phyloP scores from a whole-genome alignment of 1,140 invertebrate genomes.

The Ganaspis sp. region DNA sequence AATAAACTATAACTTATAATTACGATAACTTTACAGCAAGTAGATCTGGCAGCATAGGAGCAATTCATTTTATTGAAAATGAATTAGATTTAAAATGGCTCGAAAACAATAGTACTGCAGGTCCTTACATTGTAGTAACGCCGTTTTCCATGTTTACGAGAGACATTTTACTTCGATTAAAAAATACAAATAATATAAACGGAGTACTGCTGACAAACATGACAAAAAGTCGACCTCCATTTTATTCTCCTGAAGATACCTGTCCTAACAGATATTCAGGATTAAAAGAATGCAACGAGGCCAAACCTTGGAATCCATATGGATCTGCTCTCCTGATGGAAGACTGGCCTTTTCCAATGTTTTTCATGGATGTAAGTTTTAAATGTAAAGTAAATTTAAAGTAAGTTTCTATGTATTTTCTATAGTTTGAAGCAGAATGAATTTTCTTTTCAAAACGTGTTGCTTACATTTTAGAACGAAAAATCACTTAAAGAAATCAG shows the following conservation, averaged over 20 bases:
- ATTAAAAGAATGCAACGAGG: conserved; percentile 70
- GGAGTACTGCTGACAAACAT: conserved; percentile 78
- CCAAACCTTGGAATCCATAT: conserved; percentile 85
- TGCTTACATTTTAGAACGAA: conserved; percentile 59
- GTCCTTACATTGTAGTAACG: conserved; percentile 84
- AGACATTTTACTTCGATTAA: conserved; percentile 75
- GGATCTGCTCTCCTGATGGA: conserved; percentile 85
- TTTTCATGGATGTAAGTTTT: conserved; percentile 79
- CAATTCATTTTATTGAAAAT: conserved; percentile 84
- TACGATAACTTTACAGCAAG: conserved; percentile 74
- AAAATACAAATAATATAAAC: conserved; percentile 77
- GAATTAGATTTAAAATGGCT: conserved; percentile 84
- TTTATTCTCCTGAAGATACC: conserved; percentile 85
- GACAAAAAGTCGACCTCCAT: conserved; percentile 53
- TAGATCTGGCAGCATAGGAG: conserved; percentile 87
- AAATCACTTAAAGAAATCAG: conserved; percentile 70
- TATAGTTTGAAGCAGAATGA: too few species aligned
- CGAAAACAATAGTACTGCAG: conserved; percentile 81
- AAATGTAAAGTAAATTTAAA: not conserved
- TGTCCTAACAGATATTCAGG: conserved; percentile 91
- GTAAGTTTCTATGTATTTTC: not conserved
- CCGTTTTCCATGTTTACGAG: conserved; percentile 80
- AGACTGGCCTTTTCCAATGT: conserved; percentile 91
- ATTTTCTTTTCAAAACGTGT: not conserved
- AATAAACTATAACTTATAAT: too few species aligned